These are phyloP conservation scores for Clivina fossor DNA, from an alignment of 2,888 invertebrate genomes.

Conservation along the genomic window DNA sequence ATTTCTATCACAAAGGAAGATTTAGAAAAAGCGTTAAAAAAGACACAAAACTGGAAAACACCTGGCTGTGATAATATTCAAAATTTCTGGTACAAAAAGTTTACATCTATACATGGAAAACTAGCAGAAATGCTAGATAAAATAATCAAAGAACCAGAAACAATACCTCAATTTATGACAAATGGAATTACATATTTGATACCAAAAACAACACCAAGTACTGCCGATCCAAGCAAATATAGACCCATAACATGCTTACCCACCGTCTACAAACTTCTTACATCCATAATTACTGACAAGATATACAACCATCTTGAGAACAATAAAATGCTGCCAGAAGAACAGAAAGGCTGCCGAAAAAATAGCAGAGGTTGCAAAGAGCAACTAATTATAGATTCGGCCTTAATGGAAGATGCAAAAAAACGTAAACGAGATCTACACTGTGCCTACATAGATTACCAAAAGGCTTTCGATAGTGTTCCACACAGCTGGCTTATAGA, in stretches of 20 bases:
- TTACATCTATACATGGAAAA: constrained; percentile 4
- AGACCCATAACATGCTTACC: not conserved
- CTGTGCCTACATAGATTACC: constrained; percentile 6
- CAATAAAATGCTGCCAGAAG: not conserved
- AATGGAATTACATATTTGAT: constrained; percentile 10
- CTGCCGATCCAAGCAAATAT: not conserved
- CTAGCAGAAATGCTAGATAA: not conserved
- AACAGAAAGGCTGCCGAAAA: constrained; percentile 1
- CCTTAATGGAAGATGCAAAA: not conserved
- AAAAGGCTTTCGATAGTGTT: constrained; percentile 2
- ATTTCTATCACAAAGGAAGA: too few species aligned
- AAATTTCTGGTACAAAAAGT: constrained; percentile 23
- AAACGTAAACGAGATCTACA: not conserved
- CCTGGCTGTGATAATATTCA: constrained; percentile 20
- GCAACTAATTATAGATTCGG: not conserved
- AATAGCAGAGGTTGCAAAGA: not conserved
- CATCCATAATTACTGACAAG: not conserved
- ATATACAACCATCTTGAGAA: not conserved
- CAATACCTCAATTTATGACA: constrained; percentile 12
- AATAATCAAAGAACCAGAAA: constrained; percentile 5
- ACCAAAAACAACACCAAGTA: not conserved
- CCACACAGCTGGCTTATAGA: not conserved
- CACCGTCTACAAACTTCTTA: not conserved
- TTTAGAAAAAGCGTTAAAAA: not conserved
- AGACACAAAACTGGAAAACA: constrained; percentile 13